phyloP scores from a whole-genome alignment of 2,888 invertebrate species.

The Ophioninae sp. region DNA sequence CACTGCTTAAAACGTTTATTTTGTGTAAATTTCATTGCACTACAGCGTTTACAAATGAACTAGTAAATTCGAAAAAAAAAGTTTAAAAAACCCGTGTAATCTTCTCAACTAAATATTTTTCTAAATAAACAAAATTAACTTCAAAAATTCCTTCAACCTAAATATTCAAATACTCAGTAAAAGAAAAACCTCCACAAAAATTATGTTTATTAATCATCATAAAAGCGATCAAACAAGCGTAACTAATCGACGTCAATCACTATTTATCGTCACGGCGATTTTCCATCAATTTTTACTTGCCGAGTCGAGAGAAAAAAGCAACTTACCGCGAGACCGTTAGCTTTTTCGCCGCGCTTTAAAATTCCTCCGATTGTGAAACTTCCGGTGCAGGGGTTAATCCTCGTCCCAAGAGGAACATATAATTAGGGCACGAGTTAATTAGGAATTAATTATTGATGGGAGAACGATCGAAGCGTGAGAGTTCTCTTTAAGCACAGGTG shows the following conservation, averaged over 20 bases:
- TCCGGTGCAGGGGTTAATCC: background rate
- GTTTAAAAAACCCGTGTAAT: too few species aligned
- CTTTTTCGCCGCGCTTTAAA: background rate
- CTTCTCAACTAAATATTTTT: background rate
- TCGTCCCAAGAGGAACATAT: background rate
- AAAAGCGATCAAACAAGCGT: too few species aligned
- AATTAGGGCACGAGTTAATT: slow-evolving; percentile 23
- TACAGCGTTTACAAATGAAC: background rate
- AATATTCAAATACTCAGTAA: background rate
- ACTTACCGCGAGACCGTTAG: background rate
- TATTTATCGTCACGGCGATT: too few species aligned
- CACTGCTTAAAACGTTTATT: too few species aligned
- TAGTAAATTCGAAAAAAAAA: background rate
- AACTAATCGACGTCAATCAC: too few species aligned
- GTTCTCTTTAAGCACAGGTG: slow-evolving; percentile 5
- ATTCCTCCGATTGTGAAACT: background rate
- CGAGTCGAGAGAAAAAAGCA: background rate
- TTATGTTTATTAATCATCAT: too few species aligned
- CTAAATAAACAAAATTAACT: background rate
- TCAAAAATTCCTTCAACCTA: background rate
- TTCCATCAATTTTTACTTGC: background rate
- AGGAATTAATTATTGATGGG: slow-evolving; percentile 34
- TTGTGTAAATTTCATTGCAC: background rate
- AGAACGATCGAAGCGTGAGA: background rate
- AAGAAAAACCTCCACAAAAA: background rate